Base-by-base conservation (phyloP, 2,888 invertebrate species). In the Drosophila atroscutellata region DNA sequence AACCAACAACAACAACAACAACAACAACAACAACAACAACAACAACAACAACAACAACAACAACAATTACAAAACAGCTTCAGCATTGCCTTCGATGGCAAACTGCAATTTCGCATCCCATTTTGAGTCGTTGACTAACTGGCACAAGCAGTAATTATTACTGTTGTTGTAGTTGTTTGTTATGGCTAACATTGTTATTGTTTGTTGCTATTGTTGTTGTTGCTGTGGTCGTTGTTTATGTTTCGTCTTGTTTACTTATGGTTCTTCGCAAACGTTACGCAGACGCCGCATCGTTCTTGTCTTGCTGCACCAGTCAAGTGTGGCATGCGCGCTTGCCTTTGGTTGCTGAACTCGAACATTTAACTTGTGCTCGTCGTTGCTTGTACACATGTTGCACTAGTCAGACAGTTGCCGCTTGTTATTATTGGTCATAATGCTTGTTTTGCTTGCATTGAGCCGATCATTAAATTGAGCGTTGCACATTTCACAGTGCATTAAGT, bases 401-500 rank as follows among this genome's bases (percentile, higher is more conserved):
- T 24, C 18, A 13, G n/a, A 24, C 9, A 20, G 42, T 18, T 47
- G 24, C 15, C 51, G 39, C 20, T 37, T 59, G 26, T 58, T 68
- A 7, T 49, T 42, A 7, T 62, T 42, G 54, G 15, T 54, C 39
- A n/a, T 39, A 39, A 34, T 28, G 58, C 47, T 66, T 32, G 56
- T 32, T 36, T 45, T 18, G 34, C 65, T 50, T 50, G 34, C 7
- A 47, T 47, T 37, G 47, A 30, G 50, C 37, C 34, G 56, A 24
- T 62, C 52, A 72, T 57, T 57, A 42, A 54, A 47, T 54, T 52
- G 20, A 72, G 57, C 47, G 49, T 61, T 62, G 57, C 70, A 60
- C 61, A 71, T 60, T 56, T 71, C 61, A 70, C 71, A 56, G 55
- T 51, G 61, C 60, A 60, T 60, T 60, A 70, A 60, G 36, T 51